Conservation (phyloP, 1,140 invertebrate genomes). For the Steinernema khuongi region DNA sequence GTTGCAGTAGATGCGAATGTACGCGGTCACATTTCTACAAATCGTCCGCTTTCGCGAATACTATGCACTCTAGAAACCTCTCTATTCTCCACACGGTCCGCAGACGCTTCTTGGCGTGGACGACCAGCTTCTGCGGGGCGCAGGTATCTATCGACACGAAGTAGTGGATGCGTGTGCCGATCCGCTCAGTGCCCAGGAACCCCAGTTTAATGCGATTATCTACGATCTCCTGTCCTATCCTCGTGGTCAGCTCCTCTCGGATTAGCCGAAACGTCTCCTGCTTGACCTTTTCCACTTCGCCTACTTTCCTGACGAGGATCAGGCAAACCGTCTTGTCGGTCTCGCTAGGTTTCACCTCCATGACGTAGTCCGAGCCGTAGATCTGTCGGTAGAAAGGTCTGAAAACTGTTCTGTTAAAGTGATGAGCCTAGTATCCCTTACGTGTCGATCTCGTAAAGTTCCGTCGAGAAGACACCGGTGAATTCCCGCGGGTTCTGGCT, state of each 20-base stretch:
- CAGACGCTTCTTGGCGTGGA: not conserved
- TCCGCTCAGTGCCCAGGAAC: not conserved
- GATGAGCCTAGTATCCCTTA: too few species aligned
- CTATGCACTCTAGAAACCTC: not conserved
- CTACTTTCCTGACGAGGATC: not conserved
- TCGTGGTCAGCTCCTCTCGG: not conserved
- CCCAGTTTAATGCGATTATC: not conserved
- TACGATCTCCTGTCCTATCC: not conserved
- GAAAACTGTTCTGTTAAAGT: not conserved
- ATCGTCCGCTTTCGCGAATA: not conserved
- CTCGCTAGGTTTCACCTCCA: not conserved
- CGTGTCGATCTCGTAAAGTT: constrained; percentile 4
- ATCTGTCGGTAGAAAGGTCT: constrained; percentile 2
- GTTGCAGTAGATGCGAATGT: not conserved
- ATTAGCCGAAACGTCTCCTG: not conserved
- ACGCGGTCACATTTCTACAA: not conserved
- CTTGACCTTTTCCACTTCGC: not conserved
- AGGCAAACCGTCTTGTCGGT: not conserved
- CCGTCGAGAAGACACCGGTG: constrained; percentile 1
- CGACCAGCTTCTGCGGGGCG: not conserved
- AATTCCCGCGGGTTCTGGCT: constrained; percentile 4
- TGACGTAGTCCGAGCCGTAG: constrained; percentile 9
- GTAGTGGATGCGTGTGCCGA: not conserved
- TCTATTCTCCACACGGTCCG: not conserved
- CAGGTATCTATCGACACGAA: not conserved